Conservation (phyloP, 2,113 vertebrate genomes). For the Catagonus wagneri region DNA sequence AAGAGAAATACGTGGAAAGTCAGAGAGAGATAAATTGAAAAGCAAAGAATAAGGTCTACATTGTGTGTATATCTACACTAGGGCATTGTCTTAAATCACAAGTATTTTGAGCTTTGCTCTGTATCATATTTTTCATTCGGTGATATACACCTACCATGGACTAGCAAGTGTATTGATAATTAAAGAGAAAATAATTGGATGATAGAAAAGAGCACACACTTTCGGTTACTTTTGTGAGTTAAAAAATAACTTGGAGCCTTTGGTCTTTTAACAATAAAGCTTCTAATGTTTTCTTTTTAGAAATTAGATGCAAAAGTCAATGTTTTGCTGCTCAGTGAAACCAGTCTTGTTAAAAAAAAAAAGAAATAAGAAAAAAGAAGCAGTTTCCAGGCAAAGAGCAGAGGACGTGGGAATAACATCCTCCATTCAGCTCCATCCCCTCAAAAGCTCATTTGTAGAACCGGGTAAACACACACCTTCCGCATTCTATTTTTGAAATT, state of each 20-base stretch:
- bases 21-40: neutral
- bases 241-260: slow-evolving; percentile 23
- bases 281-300: slow-evolving; percentile 51
- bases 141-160: neutral
- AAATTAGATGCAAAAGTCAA: slow-evolving; percentile 37
- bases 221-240: slow-evolving; percentile 8
- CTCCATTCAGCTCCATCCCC: slow-evolving; percentile 29
- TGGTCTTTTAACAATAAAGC: slow-evolving; percentile 16
- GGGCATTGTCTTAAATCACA: neutral
- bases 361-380: neutral
- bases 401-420: slow-evolving; percentile 32
- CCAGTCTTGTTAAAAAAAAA: neutral
- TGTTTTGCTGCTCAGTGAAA: slow-evolving; percentile 14
- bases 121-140: neutral
- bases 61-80: neutral
- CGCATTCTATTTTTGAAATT: slow-evolving; percentile 68
- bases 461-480: slow-evolving; percentile 38
- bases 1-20: slow-evolving; percentile 44
- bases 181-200: neutral
- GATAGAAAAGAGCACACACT: slow-evolving; percentile 5
- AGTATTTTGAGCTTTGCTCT: slow-evolving; percentile 1
- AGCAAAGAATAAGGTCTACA: neutral
- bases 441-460: slow-evolving; percentile 56
- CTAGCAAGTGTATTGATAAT: neutral
- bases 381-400: slow-evolving; percentile 49